These are phyloP conservation scores for Phrynocephalus guinanensis DNA, from an alignment of 2,797 vertebrate genomes.

Conservation along the genomic window DNA sequence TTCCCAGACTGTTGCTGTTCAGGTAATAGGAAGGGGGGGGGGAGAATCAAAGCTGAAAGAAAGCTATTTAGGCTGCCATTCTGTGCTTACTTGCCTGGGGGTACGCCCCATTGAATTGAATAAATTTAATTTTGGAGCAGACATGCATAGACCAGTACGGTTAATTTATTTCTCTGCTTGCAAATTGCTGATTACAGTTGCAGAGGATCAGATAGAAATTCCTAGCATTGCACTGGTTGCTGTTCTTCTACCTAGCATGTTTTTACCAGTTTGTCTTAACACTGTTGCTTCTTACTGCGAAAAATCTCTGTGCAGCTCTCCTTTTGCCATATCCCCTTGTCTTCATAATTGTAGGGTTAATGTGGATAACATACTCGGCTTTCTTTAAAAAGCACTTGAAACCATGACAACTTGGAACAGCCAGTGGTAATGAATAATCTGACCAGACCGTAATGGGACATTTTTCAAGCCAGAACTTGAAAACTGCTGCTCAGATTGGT, in stretches of 20 bases:
- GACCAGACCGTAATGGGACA: not conserved
- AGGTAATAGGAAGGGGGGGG: not conserved
- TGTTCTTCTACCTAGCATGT: not conserved
- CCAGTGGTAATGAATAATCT: not conserved
- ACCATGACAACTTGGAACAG: not conserved
- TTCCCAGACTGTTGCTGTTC: not conserved
- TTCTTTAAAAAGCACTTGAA: not conserved
- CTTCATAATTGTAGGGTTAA: slow-evolving; percentile 8
- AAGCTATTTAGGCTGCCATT: not conserved
- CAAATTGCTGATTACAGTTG: not conserved
- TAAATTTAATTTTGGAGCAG: not conserved
- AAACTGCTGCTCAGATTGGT: slow-evolving; percentile 5
- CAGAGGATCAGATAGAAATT: slow-evolving; percentile 5
- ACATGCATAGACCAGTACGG: not conserved
- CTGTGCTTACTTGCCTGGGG: not conserved
- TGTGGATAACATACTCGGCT: not conserved
- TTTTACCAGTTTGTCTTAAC: not conserved
- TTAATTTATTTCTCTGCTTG: not conserved
- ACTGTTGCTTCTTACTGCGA: not conserved
- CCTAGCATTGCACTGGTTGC: not conserved
- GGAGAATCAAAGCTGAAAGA: not conserved
- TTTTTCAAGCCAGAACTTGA: slow-evolving; percentile 17
- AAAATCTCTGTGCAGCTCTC: not conserved
- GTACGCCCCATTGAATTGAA: not conserved
- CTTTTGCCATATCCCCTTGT: not conserved